Evolutionary conservation across 2,888 invertebrate genomes (phyloP), one percentile per base, ranked within the genome.

Genomic region (Pterostichus madidus): DNA sequence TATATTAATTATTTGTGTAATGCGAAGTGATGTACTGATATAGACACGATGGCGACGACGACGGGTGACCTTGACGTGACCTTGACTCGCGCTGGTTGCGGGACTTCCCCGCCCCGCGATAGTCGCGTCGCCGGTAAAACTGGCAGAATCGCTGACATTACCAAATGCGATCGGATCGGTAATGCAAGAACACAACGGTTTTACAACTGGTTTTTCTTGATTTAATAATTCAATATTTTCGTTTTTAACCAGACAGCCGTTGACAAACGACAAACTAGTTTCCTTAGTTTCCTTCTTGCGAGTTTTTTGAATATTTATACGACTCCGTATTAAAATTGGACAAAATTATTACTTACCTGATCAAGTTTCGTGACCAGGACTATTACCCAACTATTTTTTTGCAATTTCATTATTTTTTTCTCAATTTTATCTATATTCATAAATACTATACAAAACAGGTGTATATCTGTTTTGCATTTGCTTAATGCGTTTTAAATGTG

Each of bases 191-290:
- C 24, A 59, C 64, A 64, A 64, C 64, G 35, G 64, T 64, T 32
- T 24, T 64, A 44, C 68, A 71, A 71, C 68, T 71, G 68, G 68
- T 71, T 71, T 71, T 44, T 71, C 44, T 71, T 17, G 68, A 71
- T 71, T 71, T 71, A 17, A 71, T 71, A 71, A 44, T 71, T 71
- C 68, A 17, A 71, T 71, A 44, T 71, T 71, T 71, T 71, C 44
- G 44, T 17, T 71, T 71, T 64, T 35, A 35, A 1, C 49, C 1
- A 49, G n/a, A 49, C 49, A 24, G 24, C 24, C n/a, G 13, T 49
- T 49, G 13, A 49, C 49, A 13, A 49, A 13, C 49, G 13, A 5
- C 49, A 13, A 49, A 13, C 49, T n/a, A 4, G 11, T 49, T 46
- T 46, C 8, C n/a, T n/a, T 24, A 24, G 24, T n/a, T 3, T 39